Base-by-base conservation (phyloP, 2,113 vertebrate genomes). In the Leptobrachium leishanense region DNA sequence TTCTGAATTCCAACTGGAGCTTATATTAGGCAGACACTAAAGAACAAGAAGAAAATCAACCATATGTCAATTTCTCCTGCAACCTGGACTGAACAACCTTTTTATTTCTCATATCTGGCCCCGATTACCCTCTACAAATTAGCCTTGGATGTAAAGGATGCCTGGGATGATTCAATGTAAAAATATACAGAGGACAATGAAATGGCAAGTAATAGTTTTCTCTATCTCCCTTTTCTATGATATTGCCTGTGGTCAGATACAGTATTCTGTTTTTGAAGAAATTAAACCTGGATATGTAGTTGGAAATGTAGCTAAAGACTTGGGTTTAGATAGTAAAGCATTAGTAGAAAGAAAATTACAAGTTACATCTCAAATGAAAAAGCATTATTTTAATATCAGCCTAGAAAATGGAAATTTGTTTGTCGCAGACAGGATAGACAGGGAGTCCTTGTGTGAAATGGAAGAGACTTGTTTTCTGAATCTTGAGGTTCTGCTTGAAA, bases 261-360 rank as follows among this genome's bases (percentile, higher is more conserved):
- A 74, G 39, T 94, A 92, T 83, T 93, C 92, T 4, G 85, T 93
- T 11, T 84, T 87, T 43, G 91, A 94, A 84, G 92, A 95, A 81
- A 81, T 90, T 53, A 86, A 77, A 46, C 88, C 87, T 72, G 91
- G 91, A 5, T 90, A 88, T n/a, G 68, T 93, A 43, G 88, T 95
- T 39, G 93, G 91, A 81, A 92, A 92, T 81, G 83, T 95, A 68
- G 88, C 87, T 2, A 91, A 85, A 76, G 90, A 93, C 85, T 83
- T 93, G 84, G 76, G 86, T 46, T 84, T 94, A 6, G 85, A 84
- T 11, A 77, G 82, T 54, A 79, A 84, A 65, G 74, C 84, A 54
- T 87, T 93, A 72, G 64, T 78, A 1, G 69, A 87, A 73, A 84
- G 89, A 82, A 91, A 88, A 50, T 73, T 94, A 63, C 83, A 83